Evolutionary conservation across 2,888 invertebrate genomes (phyloP), one percentile per base, ranked within the genome.

Genomic region (Dryococelus australis): DNA sequence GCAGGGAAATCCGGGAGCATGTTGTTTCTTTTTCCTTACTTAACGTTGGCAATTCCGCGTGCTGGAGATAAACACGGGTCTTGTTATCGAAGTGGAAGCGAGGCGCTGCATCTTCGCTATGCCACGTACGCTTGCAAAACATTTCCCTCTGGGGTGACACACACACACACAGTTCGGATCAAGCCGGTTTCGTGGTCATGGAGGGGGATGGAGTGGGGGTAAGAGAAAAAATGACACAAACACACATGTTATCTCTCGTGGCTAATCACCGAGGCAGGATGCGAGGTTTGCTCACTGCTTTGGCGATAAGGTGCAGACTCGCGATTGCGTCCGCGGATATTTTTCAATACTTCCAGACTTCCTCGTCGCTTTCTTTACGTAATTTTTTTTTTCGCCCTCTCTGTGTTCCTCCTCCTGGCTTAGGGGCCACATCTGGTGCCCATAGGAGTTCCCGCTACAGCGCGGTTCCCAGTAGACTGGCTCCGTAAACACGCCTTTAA

Each of bases 241-340:
- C 6, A 47, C 12, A 47, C 12, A 47, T 12, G 65, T 65, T 16
- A 9, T 65, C 10, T 65, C 65, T 20, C 65, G 47, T 6, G 6
- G 20, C 65, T 65, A 65, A 65, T 65, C 65, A 65, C 10, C 65
- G 13, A 65, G n/a, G 65, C 65, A 65, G 65, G 65, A 65, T 20
- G 65, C 65, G 65, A 65, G 16, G 65, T 65, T 24, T 65, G 65
- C 65, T 47, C 47, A 4, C 43, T 20, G 10, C 43, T 47, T 24
- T 16, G n/a, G 51, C 51, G 47, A 26, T 47, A 84, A 43, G 83
- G 83, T 83, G 83, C 43, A 84, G 43, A 24, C 43, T 43, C 83
- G 28, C n/a, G 27, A 35, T 81, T n/a, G 84, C 43, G 47, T 84
- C 84, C 84, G 26, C 43, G 84, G 84, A 84, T 43, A n/a, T 47